phyloP scores from a whole-genome alignment of 2,113 vertebrate genomes.

The Seriola quinqueradiata region DNA sequence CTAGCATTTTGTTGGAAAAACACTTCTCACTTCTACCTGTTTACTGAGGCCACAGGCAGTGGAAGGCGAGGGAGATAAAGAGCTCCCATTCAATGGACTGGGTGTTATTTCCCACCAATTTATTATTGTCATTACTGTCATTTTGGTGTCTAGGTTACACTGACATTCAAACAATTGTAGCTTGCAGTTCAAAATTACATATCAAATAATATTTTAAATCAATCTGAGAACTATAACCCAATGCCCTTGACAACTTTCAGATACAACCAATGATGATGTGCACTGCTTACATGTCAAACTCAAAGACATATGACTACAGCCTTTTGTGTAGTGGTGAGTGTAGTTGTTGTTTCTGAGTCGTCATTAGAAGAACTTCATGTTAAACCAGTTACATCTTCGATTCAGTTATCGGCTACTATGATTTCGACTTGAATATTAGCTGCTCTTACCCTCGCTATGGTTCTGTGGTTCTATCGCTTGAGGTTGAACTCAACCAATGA shows the following conservation, averaged over 20 bases:
- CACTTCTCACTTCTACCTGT: neutral
- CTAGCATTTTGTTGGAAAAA: neutral
- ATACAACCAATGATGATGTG: neutral
- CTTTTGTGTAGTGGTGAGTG: neutral
- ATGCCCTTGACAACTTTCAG: neutral
- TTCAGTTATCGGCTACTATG: neutral
- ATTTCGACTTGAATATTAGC: slow-evolving; percentile 7
- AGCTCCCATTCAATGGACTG: neutral
- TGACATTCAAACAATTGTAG: neutral
- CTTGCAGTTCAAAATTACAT: neutral
- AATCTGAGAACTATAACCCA: neutral
- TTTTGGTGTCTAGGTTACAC: neutral
- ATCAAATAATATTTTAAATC: neutral
- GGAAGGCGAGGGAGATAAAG: neutral
- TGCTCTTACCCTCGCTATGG: neutral
- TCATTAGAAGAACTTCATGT: neutral
- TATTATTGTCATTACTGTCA: neutral
- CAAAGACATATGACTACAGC: neutral
- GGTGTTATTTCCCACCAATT: slow-evolving; percentile 4
- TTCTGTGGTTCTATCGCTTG: slow-evolving; percentile 1
- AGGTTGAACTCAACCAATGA: slow-evolving; percentile 23
- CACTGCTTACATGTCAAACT: neutral
- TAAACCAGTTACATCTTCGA: neutral
- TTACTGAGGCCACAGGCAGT: neutral
- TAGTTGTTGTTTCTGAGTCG: too few species aligned